Percentiles rank a stretch among this genome's conserved stretches.
Conservation (phyloP, 2,113 vertebrate species). For the Catharus fuscescens region DNA sequence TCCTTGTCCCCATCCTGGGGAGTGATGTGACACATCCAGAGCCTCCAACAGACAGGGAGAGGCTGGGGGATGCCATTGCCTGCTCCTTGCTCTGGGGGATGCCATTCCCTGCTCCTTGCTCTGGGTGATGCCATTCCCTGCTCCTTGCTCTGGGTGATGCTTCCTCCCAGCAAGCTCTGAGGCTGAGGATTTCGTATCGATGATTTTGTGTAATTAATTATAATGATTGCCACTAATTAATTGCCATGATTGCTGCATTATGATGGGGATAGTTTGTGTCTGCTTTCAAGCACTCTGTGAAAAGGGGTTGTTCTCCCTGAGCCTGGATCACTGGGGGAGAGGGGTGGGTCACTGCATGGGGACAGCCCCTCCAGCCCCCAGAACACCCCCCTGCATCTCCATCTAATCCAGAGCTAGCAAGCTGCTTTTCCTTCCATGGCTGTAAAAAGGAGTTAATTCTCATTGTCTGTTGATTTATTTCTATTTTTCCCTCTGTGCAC, state of each 20-base stretch:
- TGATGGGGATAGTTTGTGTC: neutral
- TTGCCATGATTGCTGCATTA: neutral
- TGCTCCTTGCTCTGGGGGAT: neutral
- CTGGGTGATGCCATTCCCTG: neutral
- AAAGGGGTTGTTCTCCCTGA: accelerated
- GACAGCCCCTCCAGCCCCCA: neutral
- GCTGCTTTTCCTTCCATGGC: neutral
- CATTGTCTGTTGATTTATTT: constrained; percentile 42
- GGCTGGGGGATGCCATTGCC: neutral
- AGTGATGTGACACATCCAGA: neutral
- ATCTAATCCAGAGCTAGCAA: neutral
- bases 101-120: neutral
- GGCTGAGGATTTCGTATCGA: accelerated
- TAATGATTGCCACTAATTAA: neutral
- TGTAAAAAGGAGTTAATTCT: constrained; percentile 8
- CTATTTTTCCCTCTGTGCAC: neutral
- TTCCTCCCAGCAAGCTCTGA: neutral
- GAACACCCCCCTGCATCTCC: neutral
- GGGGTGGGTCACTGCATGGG: neutral
- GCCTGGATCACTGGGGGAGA: neutral
- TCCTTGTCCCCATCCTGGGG: accelerated
- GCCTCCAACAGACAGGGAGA: neutral
- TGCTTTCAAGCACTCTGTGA: neutral
- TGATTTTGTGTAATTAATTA: neutral
- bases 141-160: neutral